phyloP scores from a whole-genome alignment of 2,113 vertebrate species.

The Falco punctatus region DNA sequence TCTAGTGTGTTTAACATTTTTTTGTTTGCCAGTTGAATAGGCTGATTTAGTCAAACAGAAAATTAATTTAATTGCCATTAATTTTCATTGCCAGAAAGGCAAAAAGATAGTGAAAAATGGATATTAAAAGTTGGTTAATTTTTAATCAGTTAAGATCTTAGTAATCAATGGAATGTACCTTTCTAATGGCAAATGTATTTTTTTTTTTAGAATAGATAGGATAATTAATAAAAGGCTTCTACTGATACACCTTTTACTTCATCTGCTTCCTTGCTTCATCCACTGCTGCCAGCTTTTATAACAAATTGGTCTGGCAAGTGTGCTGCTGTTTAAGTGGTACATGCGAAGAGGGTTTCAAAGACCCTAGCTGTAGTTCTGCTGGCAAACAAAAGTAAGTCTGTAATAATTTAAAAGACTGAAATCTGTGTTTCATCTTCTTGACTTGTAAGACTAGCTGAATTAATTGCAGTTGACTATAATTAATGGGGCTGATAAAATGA shows the following conservation, averaged over 20 bases:
- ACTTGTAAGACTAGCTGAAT: not conserved
- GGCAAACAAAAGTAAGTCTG: not conserved
- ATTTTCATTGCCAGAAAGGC: not conserved
- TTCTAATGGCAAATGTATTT: not conserved
- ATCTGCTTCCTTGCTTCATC: not conserved
- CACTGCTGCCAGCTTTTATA: not conserved
- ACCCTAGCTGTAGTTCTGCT: not conserved
- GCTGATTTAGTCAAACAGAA: not conserved
- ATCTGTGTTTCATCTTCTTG: not conserved
- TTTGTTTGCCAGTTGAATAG: not conserved
- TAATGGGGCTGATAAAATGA: not conserved
- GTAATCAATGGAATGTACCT: not conserved
- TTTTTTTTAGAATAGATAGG: not conserved
- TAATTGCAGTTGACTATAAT: not conserved
- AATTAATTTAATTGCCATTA: not conserved
- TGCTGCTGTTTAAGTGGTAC: not conserved
- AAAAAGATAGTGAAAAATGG: not conserved
- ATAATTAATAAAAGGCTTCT: not conserved
- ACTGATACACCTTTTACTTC: not conserved
- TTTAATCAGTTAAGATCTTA: not conserved
- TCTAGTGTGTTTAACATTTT: not conserved
- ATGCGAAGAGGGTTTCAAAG: not conserved
- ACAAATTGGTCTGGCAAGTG: not conserved
- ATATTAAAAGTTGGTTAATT: not conserved
- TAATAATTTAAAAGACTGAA: not conserved